Evolutionary conservation across 2,113 vertebrate species (phyloP).

Genomic region (Phyllostomus discolor): DNA sequence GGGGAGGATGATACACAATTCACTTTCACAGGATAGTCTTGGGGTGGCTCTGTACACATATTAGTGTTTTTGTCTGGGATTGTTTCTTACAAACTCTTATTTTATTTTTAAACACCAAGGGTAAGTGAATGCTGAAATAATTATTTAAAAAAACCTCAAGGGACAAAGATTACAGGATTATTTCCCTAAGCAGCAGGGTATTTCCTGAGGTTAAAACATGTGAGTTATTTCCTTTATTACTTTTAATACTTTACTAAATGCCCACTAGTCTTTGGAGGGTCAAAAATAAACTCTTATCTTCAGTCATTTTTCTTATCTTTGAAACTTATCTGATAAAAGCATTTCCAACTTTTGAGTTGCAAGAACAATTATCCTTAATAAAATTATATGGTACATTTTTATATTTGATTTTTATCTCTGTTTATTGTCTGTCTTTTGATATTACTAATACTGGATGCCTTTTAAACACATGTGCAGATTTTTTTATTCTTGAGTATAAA

Average conservation of each 20-base stretch:
- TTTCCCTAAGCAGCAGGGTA: constrained; percentile 1
- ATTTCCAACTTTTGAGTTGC: constrained; percentile 65
- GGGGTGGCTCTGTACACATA: background rate
- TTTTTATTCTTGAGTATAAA: background rate
- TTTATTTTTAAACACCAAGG: background rate
- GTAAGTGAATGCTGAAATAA: constrained; percentile 46
- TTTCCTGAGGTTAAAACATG: background rate
- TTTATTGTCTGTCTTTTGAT: constrained; percentile 59
- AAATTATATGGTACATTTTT: constrained; percentile 71
- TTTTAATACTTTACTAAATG: constrained; percentile 48
- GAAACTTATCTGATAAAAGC: constrained; percentile 70
- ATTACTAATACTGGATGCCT: constrained; percentile 30
- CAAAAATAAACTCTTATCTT: constrained; percentile 68
- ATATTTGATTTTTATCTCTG: constrained; percentile 64
- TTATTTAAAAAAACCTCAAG: background rate
- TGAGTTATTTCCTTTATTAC: constrained; percentile 44
- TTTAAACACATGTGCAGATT: constrained; percentile 1
- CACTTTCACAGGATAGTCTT: background rate
- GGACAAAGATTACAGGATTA: background rate
- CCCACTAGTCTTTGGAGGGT: constrained; percentile 50
- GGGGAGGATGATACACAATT: background rate
- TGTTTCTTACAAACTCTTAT: background rate
- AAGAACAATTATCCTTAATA: constrained; percentile 66
- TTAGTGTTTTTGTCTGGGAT: background rate
- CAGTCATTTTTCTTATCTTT: constrained; percentile 54